Evolutionary conservation across 2,888 invertebrate genomes (phyloP).

Genomic region (Stenodera caucasica): DNA sequence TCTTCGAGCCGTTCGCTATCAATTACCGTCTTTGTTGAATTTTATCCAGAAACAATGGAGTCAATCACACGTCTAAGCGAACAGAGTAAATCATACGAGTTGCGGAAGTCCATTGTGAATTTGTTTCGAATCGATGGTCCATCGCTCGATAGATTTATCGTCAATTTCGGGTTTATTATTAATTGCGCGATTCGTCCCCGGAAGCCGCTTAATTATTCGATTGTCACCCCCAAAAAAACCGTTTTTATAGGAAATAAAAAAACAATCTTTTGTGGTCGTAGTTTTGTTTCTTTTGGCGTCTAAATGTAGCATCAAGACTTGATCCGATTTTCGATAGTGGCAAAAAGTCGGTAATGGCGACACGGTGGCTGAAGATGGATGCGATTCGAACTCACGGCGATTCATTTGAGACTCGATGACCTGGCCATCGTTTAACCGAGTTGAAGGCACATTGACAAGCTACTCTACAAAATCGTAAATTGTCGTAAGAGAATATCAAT

Average conservation of each 20-base stretch:
- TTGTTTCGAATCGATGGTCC: slow-evolving; percentile 46
- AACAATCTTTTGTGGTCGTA: too few species aligned
- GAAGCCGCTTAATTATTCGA: slow-evolving; percentile 17
- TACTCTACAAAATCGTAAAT: slow-evolving; percentile 16
- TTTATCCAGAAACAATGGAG: too few species aligned
- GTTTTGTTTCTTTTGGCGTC: slow-evolving; percentile 16
- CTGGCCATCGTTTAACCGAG: slow-evolving; percentile 26
- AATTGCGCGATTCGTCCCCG: slow-evolving; percentile 24
- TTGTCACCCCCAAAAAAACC: not conserved
- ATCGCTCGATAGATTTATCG: slow-evolving; percentile 29
- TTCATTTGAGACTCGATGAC: slow-evolving; percentile 26
- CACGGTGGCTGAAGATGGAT: slow-evolving; percentile 32
- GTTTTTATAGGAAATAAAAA: too few species aligned
- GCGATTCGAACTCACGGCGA: slow-evolving; percentile 22
- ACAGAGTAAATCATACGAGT: slow-evolving; percentile 49
- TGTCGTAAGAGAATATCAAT: not conserved
- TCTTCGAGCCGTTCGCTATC: too few species aligned
- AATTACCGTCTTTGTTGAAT: too few species aligned
- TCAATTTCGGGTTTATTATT: slow-evolving; percentile 31
- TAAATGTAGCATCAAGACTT: slow-evolving; percentile 7
- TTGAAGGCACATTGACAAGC: slow-evolving; percentile 21
- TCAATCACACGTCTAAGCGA: too few species aligned
- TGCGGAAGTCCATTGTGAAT: slow-evolving; percentile 46
- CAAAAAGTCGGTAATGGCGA: slow-evolving; percentile 27
- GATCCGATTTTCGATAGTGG: slow-evolving; percentile 4